A percentile compares a stretch with the other conserved stretches of the same genome.
Evolutionary conservation across 2,113 vertebrate genomes (phyloP).

Genomic region (Tetraodon nigroviridis): DNA sequence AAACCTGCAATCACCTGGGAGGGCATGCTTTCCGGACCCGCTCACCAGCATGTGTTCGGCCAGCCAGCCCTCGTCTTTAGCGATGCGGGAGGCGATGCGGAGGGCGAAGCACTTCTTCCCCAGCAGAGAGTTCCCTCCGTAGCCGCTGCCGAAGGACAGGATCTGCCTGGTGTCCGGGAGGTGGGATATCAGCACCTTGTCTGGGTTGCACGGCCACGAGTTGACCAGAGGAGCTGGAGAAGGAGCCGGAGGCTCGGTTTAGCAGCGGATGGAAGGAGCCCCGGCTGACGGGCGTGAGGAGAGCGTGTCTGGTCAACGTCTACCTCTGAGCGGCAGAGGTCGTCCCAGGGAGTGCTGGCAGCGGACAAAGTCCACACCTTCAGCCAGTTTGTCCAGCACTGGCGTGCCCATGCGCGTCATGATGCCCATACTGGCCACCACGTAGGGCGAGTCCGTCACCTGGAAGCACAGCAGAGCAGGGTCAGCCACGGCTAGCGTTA

Average conservation of each 20-base stretch:
- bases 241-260: background rate
- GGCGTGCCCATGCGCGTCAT: conserved; percentile 91
- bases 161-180: conserved; percentile 91
- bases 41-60: conserved; percentile 98
- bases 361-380: conserved; percentile 84
- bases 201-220: conserved; percentile 94
- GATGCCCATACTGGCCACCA: conserved; percentile 95
- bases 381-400: conserved; percentile 75
- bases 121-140: conserved; percentile 96
- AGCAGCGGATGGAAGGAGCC: background rate
- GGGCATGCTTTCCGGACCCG: too few species aligned
- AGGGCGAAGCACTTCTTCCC: conserved; percentile 99
- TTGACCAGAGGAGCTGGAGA: conserved; percentile 85
- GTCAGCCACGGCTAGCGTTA: too few species aligned
- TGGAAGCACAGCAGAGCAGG: conserved; percentile 47
- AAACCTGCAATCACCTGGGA: too few species aligned
- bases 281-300: background rate
- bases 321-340: conserved; percentile 90
- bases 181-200: conserved; percentile 91
- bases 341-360: conserved; percentile 92
- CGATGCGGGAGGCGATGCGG: conserved; percentile 91
- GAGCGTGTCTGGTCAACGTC: background rate
- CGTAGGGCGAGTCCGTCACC: conserved; percentile 92
- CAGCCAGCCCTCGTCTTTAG: conserved; percentile 96
- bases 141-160: conserved; percentile 93